Percentiles rank a stretch among this genome's conserved stretches.
Evolutionary conservation across 2,113 vertebrate genomes (phyloP).

Genomic region (Scomber colias): DNA sequence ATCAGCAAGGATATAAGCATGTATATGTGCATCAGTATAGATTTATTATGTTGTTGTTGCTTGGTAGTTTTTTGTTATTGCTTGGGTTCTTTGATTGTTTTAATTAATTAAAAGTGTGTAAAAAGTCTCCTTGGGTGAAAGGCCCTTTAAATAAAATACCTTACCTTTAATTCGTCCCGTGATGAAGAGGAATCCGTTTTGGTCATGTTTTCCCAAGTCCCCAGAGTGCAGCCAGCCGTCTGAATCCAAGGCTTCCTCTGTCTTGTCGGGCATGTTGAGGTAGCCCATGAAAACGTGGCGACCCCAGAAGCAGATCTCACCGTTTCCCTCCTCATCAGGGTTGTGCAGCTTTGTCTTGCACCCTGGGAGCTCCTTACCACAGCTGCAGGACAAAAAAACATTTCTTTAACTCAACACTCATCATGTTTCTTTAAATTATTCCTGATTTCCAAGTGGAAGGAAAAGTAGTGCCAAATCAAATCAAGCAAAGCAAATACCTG

Average conservation of each 20-base stretch:
- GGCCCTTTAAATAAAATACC: too few species aligned
- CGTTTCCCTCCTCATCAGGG: slow-evolving; percentile 82
- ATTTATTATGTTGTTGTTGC: too few species aligned
- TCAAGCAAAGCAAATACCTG: slow-evolving; percentile 84
- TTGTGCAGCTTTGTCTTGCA: slow-evolving; percentile 87
- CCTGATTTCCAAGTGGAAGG: not conserved
- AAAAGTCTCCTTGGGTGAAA: too few species aligned
- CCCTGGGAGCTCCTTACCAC: slow-evolving; percentile 88
- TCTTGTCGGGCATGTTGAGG: slow-evolving; percentile 89
- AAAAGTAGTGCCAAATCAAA: not conserved
- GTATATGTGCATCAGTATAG: too few species aligned
- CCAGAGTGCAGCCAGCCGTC: slow-evolving; percentile 95
- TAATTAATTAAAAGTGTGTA: too few species aligned
- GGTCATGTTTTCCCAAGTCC: slow-evolving; percentile 90
- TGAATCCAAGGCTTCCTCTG: slow-evolving; percentile 85
- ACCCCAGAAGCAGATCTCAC: slow-evolving; percentile 94
- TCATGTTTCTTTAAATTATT: fast-evolving
- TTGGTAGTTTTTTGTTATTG: too few species aligned
- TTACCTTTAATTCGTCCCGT: slow-evolving; percentile 96
- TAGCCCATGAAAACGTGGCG: slow-evolving; percentile 98
- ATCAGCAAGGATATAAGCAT: too few species aligned
- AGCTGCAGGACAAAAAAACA: slow-evolving; percentile 78
- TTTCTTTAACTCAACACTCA: fast-evolving
- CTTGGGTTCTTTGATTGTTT: too few species aligned
- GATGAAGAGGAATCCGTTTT: slow-evolving; percentile 90